Conservation (phyloP, 2,113 vertebrate species). For the Leptodactylus fuscus region DNA sequence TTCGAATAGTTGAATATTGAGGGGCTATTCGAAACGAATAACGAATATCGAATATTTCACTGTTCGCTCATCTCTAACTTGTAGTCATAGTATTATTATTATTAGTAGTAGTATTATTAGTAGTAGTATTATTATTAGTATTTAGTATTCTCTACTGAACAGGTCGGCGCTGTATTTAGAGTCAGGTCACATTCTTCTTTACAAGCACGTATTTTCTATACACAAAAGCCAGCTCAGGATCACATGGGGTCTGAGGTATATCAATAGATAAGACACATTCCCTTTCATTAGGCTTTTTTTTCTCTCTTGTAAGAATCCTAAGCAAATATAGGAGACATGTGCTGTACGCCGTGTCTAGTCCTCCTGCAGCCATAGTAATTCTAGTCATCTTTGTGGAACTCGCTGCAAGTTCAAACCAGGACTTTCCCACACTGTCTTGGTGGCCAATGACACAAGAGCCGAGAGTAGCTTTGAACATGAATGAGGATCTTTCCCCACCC, state of each 20-base stretch:
- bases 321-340: constrained; percentile 39
- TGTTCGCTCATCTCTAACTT: no score
- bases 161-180: neutral
- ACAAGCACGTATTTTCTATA: constrained; percentile 33
- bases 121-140: no score
- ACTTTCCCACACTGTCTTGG: constrained; percentile 48
- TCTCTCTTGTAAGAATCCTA: constrained; percentile 11
- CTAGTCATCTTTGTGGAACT: constrained; percentile 19
- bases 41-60: no score
- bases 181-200: constrained; percentile 24
- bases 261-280: constrained; percentile 42
- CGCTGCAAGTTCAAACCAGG: constrained; percentile 48
- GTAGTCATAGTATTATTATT: no score
- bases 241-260: constrained; percentile 26
- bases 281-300: constrained; percentile 34
- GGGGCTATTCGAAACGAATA: no score
- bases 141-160: neutral
- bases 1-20: no score
- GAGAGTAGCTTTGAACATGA: constrained; percentile 43
- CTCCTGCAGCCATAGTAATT: neutral
- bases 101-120: no score
- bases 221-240: constrained; percentile 35
- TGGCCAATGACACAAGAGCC: constrained; percentile 31
- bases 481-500: constrained; percentile 9
- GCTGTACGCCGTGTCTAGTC: constrained; percentile 29